Evolutionary conservation across 2,888 invertebrate genomes (phyloP).

Genomic region (Nemoura dubitans): DNA sequence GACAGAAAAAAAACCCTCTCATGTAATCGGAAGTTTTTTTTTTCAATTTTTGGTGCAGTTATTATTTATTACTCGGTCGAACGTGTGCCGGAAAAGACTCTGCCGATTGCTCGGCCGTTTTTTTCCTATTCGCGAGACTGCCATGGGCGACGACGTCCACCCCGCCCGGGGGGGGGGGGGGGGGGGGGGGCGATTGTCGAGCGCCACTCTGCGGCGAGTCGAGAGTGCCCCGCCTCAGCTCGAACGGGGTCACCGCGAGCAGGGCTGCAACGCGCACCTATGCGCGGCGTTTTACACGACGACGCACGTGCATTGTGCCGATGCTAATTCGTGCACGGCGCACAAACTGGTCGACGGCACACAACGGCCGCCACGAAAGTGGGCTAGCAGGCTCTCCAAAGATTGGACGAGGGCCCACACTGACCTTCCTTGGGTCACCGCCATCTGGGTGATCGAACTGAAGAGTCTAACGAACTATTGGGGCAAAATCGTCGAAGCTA

Average conservation of each 20-base stretch:
- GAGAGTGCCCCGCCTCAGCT: too few species aligned
- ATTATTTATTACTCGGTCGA: neutral
- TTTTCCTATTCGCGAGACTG: neutral
- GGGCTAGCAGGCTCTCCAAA: neutral
- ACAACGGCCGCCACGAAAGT: neutral
- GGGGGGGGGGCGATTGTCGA: too few species aligned
- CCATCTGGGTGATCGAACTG: neutral
- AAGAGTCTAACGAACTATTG: neutral
- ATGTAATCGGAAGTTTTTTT: neutral
- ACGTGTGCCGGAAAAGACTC: neutral
- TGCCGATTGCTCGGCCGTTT: neutral
- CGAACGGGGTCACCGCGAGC: neutral
- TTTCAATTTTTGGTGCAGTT: neutral
- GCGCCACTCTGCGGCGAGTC: too few species aligned
- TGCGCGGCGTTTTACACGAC: too few species aligned
- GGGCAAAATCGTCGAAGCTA: neutral
- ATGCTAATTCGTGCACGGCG: neutral
- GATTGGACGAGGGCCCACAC: neutral
- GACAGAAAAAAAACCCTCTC: neutral
- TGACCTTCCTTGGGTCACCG: slow-evolving; percentile 4
- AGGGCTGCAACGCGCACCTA: too few species aligned
- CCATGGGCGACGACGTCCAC: neutral
- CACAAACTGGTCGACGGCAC: neutral
- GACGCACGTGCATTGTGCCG: neutral
- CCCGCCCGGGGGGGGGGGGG: too few species aligned